A percentile compares a stretch with the other conserved stretches of the same genome.
These are phyloP conservation scores for Progne subis DNA, from an alignment of 2,113 vertebrate species.

Conservation along the genomic window DNA sequence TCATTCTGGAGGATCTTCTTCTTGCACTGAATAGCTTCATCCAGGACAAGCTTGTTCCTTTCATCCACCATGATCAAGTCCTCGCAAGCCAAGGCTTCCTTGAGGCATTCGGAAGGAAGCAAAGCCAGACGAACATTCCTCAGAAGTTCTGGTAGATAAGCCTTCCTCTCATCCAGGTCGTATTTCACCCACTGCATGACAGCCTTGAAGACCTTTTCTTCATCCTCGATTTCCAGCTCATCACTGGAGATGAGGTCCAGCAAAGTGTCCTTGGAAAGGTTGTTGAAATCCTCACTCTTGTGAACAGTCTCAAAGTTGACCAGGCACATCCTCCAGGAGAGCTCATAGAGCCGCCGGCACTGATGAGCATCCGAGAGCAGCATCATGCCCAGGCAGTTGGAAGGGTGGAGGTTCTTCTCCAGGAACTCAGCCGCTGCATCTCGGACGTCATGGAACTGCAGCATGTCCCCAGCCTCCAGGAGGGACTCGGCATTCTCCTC, in stretches of 20 bases:
- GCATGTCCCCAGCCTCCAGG: constrained; percentile 92
- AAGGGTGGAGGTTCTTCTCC: constrained; percentile 89
- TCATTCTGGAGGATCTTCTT: constrained; percentile 89
- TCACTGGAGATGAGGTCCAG: constrained; percentile 91
- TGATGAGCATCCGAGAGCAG: constrained; percentile 92
- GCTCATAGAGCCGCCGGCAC: constrained; percentile 88
- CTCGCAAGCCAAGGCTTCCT: constrained; percentile 86
- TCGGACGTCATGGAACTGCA: constrained; percentile 92
- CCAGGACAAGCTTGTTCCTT: constrained; percentile 83
- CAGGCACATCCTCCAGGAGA: constrained; percentile 94
- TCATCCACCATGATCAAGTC: constrained; percentile 86
- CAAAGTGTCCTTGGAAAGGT: constrained; percentile 88
- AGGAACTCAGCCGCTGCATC: constrained; percentile 92
- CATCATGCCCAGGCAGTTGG: constrained; percentile 96
- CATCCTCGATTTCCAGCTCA: constrained; percentile 92
- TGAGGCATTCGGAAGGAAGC: constrained; percentile 86
- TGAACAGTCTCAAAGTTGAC: constrained; percentile 87
- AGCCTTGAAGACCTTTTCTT: constrained; percentile 88
- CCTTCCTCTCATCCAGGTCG: constrained; percentile 78
- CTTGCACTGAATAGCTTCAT: constrained; percentile 90
- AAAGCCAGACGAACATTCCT: constrained; percentile 86
- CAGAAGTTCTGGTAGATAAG: constrained; percentile 85
- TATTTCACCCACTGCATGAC: constrained; percentile 90
- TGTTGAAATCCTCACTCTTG: constrained; percentile 89
- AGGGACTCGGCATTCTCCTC: constrained; percentile 94